Base-by-base conservation (phyloP, 2,113 vertebrate species). In the Corydoras sp. region DNA sequence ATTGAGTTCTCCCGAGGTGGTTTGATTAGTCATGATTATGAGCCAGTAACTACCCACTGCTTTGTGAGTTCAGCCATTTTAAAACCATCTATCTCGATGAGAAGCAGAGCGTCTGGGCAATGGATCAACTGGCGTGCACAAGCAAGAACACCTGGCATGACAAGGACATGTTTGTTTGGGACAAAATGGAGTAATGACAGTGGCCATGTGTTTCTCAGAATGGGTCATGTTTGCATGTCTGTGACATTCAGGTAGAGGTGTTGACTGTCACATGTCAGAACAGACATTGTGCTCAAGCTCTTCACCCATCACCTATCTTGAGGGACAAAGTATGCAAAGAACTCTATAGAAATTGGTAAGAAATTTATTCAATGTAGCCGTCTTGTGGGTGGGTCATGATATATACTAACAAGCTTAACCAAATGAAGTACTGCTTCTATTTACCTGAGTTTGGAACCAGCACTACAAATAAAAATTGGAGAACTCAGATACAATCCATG, bases 71-170 rank as follows among this genome's bases (percentile, higher is more conserved):
- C 69, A 75, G 73, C 69, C 77, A 78, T 80, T 74, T 75, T 76
- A 77, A 78, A 75, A 69, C 50, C 76, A 76, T 86, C 76, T 71
- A 79, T 82, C 71, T 76, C 66, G 66, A 61, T 68, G 74, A 59
- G 65, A 82, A 84, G 80, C 78, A 81, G 78, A 85, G 73, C 76
- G 67, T 77, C 75, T 73, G 76, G 74, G 62, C 78, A 80, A 83
- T 85, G 74, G 79, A 82, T 84, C 83, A 85, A 71, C 69, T 58
- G 13, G 60, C 18, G n/a, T 59, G 65, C 29, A 61, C 5, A 15
- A 12, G 62, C 68, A 58, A 48, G 62, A 65, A 65, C 68, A 65
- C 58, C 62, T 55, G 68, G 67, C 29, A 9, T 48, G 63, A 53
- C n/a, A 32, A 35, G 54, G 54, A 14, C 12, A 9, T 69, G 73